Evolutionary conservation across 2,797 vertebrate species (phyloP).

Genomic region (Alosa sapidissima): DNA sequence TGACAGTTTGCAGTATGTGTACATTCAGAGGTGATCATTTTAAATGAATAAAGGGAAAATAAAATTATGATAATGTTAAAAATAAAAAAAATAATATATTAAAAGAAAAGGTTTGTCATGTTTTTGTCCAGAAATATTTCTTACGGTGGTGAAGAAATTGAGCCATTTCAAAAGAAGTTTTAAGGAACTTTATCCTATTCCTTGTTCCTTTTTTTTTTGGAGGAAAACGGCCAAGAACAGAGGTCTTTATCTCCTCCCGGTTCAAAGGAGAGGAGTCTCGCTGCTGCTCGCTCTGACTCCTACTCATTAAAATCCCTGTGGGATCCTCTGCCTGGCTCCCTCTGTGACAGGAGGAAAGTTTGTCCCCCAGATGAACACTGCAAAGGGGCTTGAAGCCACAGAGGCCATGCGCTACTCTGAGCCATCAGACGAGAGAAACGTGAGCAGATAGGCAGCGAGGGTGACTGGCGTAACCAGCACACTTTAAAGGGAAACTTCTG

Average conservation of each 20-base stretch:
- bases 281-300: not conserved
- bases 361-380: not conserved
- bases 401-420: not conserved
- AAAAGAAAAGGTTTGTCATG: conserved; percentile 57
- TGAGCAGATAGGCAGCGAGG: not conserved
- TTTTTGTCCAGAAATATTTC: not conserved
- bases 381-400: not conserved
- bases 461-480: not conserved
- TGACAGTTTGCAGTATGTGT: conserved; percentile 85
- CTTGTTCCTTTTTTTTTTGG: conserved; percentile 21
- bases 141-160: not conserved
- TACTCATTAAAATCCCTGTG: conserved; percentile 2
- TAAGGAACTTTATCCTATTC: not conserved
- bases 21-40: conserved; percentile 84
- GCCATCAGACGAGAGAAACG: not conserved
- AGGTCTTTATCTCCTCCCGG: conserved; percentile 16
- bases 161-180: not conserved
- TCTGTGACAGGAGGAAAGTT: conserved; percentile 3
- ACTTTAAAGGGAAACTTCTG: not conserved
- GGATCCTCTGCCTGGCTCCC: not conserved
- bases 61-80: conserved; percentile 70
- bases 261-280: not conserved
- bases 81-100: conserved; percentile 84
- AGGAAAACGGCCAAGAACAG: conserved; percentile 16
- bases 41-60: conserved; percentile 78